Percentiles rank a stretch among this genome's conserved stretches.
phyloP scores from a whole-genome alignment of 2,113 vertebrate species.

The Todiramphus chloris region DNA sequence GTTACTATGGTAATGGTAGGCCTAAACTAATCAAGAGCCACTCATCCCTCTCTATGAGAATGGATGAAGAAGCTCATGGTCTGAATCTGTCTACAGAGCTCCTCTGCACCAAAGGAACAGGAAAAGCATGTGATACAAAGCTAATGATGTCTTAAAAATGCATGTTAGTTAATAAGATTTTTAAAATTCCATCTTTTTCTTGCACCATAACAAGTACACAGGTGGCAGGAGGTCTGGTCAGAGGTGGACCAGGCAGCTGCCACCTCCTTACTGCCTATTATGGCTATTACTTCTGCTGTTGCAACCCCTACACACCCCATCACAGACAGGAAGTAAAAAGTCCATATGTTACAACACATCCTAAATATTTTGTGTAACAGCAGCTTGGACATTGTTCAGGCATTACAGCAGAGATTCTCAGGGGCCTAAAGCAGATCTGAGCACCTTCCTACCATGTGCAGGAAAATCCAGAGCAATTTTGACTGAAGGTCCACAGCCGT shows the following conservation, averaged over 20 bases:
- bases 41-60: background rate
- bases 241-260: background rate
- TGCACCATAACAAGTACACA: background rate
- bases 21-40: background rate
- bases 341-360: accelerated
- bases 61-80: accelerated
- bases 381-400: background rate
- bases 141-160: background rate
- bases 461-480: background rate
- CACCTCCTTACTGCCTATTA: background rate
- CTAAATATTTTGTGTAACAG: background rate
- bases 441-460: background rate
- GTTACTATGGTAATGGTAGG: background rate
- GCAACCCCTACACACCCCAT: background rate
- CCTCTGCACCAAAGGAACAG: background rate
- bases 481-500: background rate
- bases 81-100: background rate
- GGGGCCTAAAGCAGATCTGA: background rate
- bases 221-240: background rate
- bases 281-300: background rate
- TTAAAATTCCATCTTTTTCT: background rate
- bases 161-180: background rate
- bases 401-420: background rate
- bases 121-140: background rate
- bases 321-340: background rate